Evolutionary conservation across 2,797 vertebrate genomes (phyloP), one percentile per base, ranked within the genome.

Genomic region (Staurois parvus): DNA sequence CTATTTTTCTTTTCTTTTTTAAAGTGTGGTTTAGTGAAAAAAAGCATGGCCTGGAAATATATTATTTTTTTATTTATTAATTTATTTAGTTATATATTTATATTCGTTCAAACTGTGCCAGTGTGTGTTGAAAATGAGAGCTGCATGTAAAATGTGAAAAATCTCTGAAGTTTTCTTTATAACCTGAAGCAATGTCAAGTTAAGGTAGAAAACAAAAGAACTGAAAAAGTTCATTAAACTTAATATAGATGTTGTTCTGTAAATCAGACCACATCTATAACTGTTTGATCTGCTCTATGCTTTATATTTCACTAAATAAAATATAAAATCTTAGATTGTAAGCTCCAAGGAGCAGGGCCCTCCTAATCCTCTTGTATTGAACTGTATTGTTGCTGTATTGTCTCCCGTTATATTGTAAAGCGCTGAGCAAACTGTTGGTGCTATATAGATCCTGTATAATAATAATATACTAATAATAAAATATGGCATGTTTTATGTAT

Each of bases 101-200:
- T 66, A 62, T 52, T 56, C 72, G 67, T 73, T 45, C 5, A 32
- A 19, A 72, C 32, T 72, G 19, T 79, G 28, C 26, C 3, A 75
- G n/a, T 42, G 62, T 80, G 66, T 85, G 56, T 28, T 80, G 52
- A 75, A 84, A 74, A 78, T 78, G 76, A 70, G 72, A 37, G 62
- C 77, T 85, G 84, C 70, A 81, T 81, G 74, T 81, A 81, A 85
- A 85, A 75, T 32, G 26, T 74, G 40, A 45, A 62, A 28, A 13
- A 69, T 59, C 48, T 76, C 26, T 81, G 77, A 80, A 81, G 84
- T 81, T 81, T 79, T 69, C 62, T 64, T 81, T 21, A 81, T 85
- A 85, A 81, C 84, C 84, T 85, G 72, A 81, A 85, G 84, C 84
- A 85, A 85, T 76, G 78, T 85, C 84, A 81, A 81, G 84, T 76